Percentiles rank a stretch among this genome's conserved stretches.
Conservation (phyloP, 2,797 vertebrate genomes). For the Brotula barbata region DNA sequence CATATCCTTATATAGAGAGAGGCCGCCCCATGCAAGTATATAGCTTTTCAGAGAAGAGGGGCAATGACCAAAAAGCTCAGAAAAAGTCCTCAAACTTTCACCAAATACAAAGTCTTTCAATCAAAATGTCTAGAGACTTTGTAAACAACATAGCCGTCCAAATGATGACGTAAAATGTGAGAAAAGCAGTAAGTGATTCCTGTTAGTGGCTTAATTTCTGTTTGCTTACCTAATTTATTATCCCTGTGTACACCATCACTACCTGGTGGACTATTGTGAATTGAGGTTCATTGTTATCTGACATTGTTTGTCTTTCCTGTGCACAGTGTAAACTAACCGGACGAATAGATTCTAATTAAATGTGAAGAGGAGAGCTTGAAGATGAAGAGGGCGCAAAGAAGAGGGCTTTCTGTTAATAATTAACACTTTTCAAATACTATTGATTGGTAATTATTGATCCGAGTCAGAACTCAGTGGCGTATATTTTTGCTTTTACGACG, state of each 20-base stretch:
- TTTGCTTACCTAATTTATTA: conserved; percentile 42
- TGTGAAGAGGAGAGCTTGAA: neutral
- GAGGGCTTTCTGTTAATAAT: conserved; percentile 20
- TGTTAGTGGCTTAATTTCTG: conserved; percentile 16
- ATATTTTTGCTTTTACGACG: too few relatives aligned
- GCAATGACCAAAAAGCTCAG: conserved; percentile 13
- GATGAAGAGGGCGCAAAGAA: neutral
- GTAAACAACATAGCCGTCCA: conserved; percentile 4
- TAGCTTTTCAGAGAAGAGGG: conserved; percentile 22
- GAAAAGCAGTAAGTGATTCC: conserved; percentile 6
- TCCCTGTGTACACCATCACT: conserved; percentile 27
- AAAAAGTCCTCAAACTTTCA: conserved; percentile 5
- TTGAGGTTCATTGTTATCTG: conserved; percentile 3
- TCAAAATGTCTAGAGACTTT: too few relatives aligned
- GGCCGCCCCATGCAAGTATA: conserved; percentile 10
- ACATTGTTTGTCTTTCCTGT: conserved; percentile 42
- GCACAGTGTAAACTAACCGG: conserved; percentile 29
- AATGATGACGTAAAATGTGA: neutral
- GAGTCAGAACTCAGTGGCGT: too few relatives aligned
- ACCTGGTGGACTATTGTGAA: conserved; percentile 27
- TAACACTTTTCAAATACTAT: conserved; percentile 42
- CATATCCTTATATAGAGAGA: conserved; percentile 69
- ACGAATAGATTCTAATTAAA: conserved; percentile 34
- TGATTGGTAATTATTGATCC: conserved; percentile 56
- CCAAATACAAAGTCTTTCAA: neutral